Percentiles rank a stretch among this genome's conserved stretches.
Evolutionary conservation across 2,797 vertebrate species (phyloP).

Genomic region (Balearica regulorum): DNA sequence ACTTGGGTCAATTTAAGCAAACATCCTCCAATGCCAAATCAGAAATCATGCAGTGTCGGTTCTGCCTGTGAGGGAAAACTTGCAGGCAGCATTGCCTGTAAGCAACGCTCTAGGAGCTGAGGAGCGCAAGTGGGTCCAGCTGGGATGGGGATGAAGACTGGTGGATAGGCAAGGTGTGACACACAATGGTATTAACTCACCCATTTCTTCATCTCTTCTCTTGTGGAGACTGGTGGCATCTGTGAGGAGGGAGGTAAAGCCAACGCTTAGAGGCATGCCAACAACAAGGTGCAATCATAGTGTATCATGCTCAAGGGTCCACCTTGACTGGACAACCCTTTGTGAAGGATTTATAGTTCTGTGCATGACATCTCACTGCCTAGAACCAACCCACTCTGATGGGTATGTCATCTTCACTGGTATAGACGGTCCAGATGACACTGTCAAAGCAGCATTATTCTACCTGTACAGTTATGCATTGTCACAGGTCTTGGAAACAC

Average conservation of each 20-base stretch:
- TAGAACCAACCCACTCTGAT: background rate
- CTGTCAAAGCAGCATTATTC: background rate
- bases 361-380: rapidly evolving
- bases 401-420: rapidly evolving
- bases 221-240: background rate
- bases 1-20: background rate
- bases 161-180: background rate
- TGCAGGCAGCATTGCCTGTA: background rate
- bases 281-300: background rate
- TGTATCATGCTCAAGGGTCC: background rate
- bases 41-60: background rate
- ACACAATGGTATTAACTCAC: background rate
- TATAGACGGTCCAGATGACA: background rate
- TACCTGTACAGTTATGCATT: background rate
- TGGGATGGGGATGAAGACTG: background rate
- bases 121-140: background rate
- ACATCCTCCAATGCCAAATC: background rate
- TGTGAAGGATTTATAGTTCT: background rate
- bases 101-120: background rate
- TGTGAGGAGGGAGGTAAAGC: background rate
- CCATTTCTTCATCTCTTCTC: background rate
- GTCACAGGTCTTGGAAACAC: background rate
- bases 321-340: rapidly evolving
- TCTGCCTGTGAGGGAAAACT: background rate
- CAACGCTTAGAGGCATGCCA: too few species aligned